Conservation (phyloP, 1,140 invertebrate genomes). For the Drosophila aff. region DNA sequence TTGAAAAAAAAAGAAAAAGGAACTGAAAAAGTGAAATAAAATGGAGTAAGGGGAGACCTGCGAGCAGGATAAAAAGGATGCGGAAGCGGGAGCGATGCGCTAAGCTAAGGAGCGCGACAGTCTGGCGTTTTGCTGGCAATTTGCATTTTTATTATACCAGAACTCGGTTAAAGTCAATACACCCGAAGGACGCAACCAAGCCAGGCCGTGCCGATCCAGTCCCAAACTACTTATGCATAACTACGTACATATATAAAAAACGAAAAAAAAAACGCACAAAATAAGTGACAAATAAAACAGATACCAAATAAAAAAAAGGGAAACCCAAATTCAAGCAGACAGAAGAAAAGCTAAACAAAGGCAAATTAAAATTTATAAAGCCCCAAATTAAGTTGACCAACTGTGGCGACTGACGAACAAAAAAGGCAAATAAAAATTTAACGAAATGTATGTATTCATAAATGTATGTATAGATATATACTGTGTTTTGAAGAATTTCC, state of each 20-base stretch:
- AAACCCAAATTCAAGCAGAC: slow-evolving; percentile 5
- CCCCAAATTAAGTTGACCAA: slow-evolving; percentile 11
- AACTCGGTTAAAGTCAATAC: slow-evolving; percentile 75
- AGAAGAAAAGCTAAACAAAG: slow-evolving; percentile 48
- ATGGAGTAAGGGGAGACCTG: no score
- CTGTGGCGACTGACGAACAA: no score
- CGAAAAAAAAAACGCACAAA: slow-evolving; percentile 31
- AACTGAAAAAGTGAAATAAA: no score
- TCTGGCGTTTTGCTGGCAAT: slow-evolving; percentile 49
- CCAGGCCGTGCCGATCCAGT: neutral
- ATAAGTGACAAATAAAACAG: slow-evolving; percentile 29
- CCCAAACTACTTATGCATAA: slow-evolving; percentile 31
- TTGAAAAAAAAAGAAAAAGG: slow-evolving; percentile 39
- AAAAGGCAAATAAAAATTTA: no score
- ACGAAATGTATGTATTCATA: no score
- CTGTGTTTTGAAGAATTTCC: no score
- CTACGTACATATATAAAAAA: slow-evolving; percentile 9
- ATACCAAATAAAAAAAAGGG: neutral
- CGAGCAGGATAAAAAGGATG: neutral
- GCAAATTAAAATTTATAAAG: slow-evolving; percentile 58
- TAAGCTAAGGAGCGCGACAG: slow-evolving; percentile 27
- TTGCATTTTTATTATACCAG: slow-evolving; percentile 78
- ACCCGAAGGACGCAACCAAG: slow-evolving; percentile 13
- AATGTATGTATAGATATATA: no score
- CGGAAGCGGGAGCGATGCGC: neutral